These are phyloP conservation scores for Cheilosia vernalis DNA, from an alignment of 2,888 invertebrate genomes.

Conservation along the genomic window DNA sequence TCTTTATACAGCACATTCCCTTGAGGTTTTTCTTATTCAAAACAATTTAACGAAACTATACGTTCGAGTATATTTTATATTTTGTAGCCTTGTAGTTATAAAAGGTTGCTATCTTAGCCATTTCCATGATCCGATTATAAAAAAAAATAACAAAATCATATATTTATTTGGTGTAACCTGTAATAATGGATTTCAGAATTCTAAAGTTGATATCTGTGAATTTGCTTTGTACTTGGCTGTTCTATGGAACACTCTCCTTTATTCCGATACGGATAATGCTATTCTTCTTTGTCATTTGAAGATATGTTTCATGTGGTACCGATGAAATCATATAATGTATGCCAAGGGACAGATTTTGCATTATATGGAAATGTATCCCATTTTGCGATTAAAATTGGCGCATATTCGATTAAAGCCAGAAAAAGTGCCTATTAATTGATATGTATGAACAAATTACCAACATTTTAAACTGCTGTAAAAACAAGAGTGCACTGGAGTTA, in stretches of 20 bases:
- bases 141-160: too few species aligned
- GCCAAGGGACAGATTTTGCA: conserved; percentile 21
- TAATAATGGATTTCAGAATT: too few species aligned
- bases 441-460: not conserved
- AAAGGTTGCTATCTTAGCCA: not conserved
- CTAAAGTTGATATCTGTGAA: too few species aligned
- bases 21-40: conserved; percentile 10
- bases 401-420: conserved; percentile 21
- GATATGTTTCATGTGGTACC: conserved; percentile 20
- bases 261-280: conserved; percentile 4
- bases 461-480: conserved; percentile 15
- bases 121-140: not conserved
- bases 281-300: conserved; percentile 28
- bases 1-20: too few species aligned
- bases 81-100: not conserved
- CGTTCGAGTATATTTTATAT: not conserved
- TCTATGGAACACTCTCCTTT: too few species aligned
- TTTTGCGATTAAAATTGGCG: conserved; percentile 34
- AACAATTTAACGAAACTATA: conserved; percentile 8
- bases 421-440: conserved; percentile 6
- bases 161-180: too few species aligned
- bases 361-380: conserved; percentile 15
- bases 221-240: not conserved
- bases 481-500: conserved; percentile 31
- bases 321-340: not conserved